These are phyloP conservation scores for Metalampra italica DNA, from an alignment of 2,888 invertebrate genomes.

Conservation along the genomic window DNA sequence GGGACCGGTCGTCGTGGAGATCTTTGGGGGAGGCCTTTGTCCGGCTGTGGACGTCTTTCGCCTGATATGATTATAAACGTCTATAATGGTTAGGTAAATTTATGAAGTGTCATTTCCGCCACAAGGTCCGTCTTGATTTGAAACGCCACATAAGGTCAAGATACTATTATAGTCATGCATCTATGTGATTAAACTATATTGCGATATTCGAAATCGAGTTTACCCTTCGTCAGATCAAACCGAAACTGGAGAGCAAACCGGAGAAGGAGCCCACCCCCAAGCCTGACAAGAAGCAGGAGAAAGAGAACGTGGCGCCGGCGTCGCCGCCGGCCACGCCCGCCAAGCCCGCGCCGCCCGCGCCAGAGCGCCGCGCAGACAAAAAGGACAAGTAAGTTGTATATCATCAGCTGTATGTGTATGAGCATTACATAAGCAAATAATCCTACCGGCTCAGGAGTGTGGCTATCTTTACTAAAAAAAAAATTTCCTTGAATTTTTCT, in stretches of 20 bases:
- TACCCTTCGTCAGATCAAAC: conserved; percentile 42
- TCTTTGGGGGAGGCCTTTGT: too few species aligned
- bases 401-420: conserved; percentile 6
- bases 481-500: too few species aligned
- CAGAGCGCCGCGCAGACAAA: conserved; percentile 46
- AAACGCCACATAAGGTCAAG: too few species aligned
- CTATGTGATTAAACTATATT: background rate
- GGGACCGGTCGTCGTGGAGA: too few species aligned
- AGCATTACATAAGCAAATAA: too few species aligned
- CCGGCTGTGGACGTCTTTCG: too few species aligned
- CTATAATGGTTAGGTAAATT: too few species aligned
- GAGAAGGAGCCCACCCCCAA: conserved; percentile 51
- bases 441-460: too few species aligned
- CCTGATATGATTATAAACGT: too few species aligned
- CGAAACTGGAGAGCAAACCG: conserved; percentile 54
- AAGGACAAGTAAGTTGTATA: conserved; percentile 60
- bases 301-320: conserved; percentile 70
- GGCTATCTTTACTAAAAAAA: too few species aligned
- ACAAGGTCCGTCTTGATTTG: too few species aligned
- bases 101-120: too few species aligned
- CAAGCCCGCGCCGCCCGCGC: conserved; percentile 30
- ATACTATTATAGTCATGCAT: background rate
- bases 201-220: background rate
- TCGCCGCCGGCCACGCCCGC: conserved; percentile 54
- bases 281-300: conserved; percentile 66